Evolutionary conservation across 2,113 vertebrate species (phyloP), one percentile per base, ranked within the genome.

Genomic region (Myotis brandtii): DNA sequence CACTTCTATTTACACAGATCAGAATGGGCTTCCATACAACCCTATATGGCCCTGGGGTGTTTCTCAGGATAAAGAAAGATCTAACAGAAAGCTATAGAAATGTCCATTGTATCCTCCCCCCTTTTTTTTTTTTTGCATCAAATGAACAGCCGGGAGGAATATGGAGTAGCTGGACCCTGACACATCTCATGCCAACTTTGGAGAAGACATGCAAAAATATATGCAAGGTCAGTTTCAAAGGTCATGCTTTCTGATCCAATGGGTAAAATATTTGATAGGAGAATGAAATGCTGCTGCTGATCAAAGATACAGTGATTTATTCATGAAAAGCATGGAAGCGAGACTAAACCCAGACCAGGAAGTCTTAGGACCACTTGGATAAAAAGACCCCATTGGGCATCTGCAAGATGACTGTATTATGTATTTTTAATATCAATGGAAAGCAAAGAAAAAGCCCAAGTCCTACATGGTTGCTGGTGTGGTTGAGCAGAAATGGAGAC

Each of bases 41-140:
- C 21, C 34, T 86, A 37, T 72, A 67, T 34, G 11, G 62, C 79
- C 20, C 1, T 32, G 27, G 82, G 43, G 30, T 88, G 0, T 70
- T 56, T 96, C 81, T 84, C 62, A 75, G 37, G 56, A 95, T 95
- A 83, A 94, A 95, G 79, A 94, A 93, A 96, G 94, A 97, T 97
- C 94, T 94, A 82, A 97, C 64, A 86, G 86, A 84, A 92, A 93
- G 20, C 69, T 86, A 52, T 46, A 83, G 70, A 85, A 94, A 83
- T 86, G 64, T 25, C 73, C 48, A 4, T 40, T 82, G 43, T 83
- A 82, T 34, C 76, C 52, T 91, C n/a, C n/a, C n/a, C n/a, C n/a
- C n/a, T 37, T 37, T 34, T 69, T 69, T 40, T 32, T 76, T 50
- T 12, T 13, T 43, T 13, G 18, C 76, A 91, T 89, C 86, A 73